A percentile compares a stretch with the other conserved stretches of the same genome.
These are phyloP conservation scores for Tortrix viridana DNA, from an alignment of 2,888 invertebrate genomes.

Conservation along the genomic window DNA sequence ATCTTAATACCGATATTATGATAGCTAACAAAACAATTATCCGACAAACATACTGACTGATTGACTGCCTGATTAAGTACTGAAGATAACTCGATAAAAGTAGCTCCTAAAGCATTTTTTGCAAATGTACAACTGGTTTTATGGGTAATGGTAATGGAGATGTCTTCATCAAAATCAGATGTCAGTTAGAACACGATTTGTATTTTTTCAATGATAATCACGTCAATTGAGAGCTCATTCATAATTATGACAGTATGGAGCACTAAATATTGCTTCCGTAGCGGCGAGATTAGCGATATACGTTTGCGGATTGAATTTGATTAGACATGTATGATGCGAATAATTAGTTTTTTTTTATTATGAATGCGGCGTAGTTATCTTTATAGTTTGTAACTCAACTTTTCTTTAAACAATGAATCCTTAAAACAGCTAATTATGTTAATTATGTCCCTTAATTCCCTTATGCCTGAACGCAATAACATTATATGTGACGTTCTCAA, in stretches of 20 bases:
- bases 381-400: no score
- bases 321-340: no score
- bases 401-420: no score
- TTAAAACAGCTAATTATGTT: no score
- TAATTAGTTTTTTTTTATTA: no score
- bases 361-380: no score
- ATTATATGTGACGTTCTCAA: no score
- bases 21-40: background rate
- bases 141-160: conserved; percentile 13
- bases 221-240: conserved; percentile 27
- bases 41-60: background rate
- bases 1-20: no score
- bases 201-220: conserved; percentile 24
- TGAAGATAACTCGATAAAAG: background rate
- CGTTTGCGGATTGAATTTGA: no score
- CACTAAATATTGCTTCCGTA: background rate
- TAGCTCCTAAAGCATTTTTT: conserved; percentile 2
- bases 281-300: no score
- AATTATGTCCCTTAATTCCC: no score
- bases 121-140: background rate
- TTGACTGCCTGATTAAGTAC: conserved; percentile 4
- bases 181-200: conserved; percentile 27
- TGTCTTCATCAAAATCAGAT: conserved; percentile 21
- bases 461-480: no score
- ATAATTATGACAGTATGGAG: conserved; percentile 23